phyloP scores from a whole-genome alignment of 2,888 invertebrate genomes.

The Scaptomyza parva region DNA sequence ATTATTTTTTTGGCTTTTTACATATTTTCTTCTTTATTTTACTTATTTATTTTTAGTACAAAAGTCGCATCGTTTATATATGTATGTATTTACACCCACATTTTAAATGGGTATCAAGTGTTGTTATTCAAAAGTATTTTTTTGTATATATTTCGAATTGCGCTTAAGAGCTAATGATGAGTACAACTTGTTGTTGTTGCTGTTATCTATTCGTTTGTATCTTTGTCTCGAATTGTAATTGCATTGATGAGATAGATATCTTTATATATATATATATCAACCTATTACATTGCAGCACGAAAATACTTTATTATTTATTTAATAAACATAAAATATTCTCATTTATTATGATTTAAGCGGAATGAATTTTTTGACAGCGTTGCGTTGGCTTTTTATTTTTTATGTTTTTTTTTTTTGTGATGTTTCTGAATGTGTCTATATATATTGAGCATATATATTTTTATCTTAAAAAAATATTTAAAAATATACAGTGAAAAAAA shows the following conservation, averaged over 20 bases:
- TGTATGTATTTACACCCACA: slow-evolving; percentile 68
- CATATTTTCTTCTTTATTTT: slow-evolving; percentile 56
- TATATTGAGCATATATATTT: slow-evolving; percentile 27
- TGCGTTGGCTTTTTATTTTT: slow-evolving; percentile 11
- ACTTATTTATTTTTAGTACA: slow-evolving; percentile 59
- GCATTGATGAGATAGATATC: slow-evolving; percentile 25
- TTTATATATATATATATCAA: slow-evolving; percentile 6
- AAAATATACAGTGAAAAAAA: slow-evolving; percentile 54
- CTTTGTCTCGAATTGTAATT: slow-evolving; percentile 38
- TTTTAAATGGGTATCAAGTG: slow-evolving; percentile 44
- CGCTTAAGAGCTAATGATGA: slow-evolving; percentile 65
- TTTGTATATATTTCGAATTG: slow-evolving; percentile 35
- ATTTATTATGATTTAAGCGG: slow-evolving; percentile 37
- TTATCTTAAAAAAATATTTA: slow-evolving; percentile 48
- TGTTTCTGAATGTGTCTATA: slow-evolving; percentile 28
- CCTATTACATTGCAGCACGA: slow-evolving; percentile 58
- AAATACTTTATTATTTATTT: slow-evolving; percentile 80
- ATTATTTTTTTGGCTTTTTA: slow-evolving; percentile 36
- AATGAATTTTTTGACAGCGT: slow-evolving; percentile 36
- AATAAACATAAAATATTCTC: slow-evolving; percentile 81
- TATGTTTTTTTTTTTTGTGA: slow-evolving; percentile 20
- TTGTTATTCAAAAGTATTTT: slow-evolving; percentile 47
- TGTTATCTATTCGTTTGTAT: slow-evolving; percentile 29
- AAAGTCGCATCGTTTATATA: slow-evolving; percentile 59
- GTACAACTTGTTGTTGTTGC: slow-evolving; percentile 33